Conservation (phyloP, 2,797 vertebrate genomes). For the Melanotaenia pygmaea region DNA sequence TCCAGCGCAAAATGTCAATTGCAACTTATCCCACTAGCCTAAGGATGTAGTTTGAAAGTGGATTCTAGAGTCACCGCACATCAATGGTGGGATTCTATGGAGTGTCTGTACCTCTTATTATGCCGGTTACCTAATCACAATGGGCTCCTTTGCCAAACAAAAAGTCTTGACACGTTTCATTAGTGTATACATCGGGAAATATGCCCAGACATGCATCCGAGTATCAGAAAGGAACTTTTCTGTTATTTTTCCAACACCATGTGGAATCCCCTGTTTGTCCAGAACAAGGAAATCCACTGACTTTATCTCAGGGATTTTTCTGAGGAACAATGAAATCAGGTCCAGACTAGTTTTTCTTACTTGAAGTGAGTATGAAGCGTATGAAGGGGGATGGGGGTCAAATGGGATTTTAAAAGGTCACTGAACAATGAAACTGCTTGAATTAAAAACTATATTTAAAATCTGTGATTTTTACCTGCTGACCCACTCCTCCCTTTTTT, state of each 20-base stretch:
- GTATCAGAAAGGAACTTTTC: slow-evolving; percentile 34
- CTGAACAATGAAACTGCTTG: slow-evolving; percentile 16
- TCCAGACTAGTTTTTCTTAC: slow-evolving; percentile 36
- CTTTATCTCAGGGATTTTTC: slow-evolving; percentile 49
- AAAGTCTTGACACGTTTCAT: slow-evolving; percentile 21
- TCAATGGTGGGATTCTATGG: slow-evolving; percentile 72
- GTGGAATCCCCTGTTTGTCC: slow-evolving; percentile 54
- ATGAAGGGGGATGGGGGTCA: neutral
- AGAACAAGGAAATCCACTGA: slow-evolving; percentile 57
- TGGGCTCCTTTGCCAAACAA: slow-evolving; percentile 24
- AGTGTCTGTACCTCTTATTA: slow-evolving; percentile 62
- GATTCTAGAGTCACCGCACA: slow-evolving; percentile 81
- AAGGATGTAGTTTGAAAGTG: slow-evolving; percentile 84
- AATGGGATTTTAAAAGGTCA: slow-evolving; percentile 21
- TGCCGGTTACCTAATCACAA: slow-evolving; percentile 17
- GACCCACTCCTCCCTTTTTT: neutral
- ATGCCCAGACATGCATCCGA: slow-evolving; percentile 12
- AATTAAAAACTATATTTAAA: slow-evolving; percentile 4
- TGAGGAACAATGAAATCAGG: slow-evolving; percentile 52
- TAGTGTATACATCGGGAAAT: slow-evolving; percentile 32
- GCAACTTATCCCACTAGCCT: slow-evolving; percentile 86
- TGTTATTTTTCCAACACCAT: slow-evolving; percentile 5
- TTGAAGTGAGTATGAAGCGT: neutral
- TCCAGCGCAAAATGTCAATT: slow-evolving; percentile 87
- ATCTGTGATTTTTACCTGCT: slow-evolving; percentile 14